Conservation (phyloP, 2,888 invertebrate species). For the Phaedon cochleariae region DNA sequence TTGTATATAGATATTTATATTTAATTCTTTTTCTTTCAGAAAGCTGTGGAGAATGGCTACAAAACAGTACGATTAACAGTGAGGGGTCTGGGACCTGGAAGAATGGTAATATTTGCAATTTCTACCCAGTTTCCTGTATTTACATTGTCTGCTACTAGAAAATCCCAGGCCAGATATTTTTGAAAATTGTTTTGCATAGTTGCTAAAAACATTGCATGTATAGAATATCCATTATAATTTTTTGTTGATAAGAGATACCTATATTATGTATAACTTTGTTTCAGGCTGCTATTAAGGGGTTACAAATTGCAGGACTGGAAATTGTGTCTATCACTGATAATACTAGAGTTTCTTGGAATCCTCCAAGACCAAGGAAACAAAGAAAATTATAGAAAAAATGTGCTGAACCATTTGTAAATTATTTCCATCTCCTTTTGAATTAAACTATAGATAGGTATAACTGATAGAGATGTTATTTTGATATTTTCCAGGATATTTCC, state of each 20-base stretch:
- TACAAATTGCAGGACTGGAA: conserved; percentile 90
- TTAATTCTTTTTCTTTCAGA: conserved; percentile 61
- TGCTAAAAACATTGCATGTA: too few species aligned
- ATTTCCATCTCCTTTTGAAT: not conserved
- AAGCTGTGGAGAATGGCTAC: conserved; percentile 75
- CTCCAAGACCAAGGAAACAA: conserved; percentile 84
- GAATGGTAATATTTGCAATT: conserved; percentile 72
- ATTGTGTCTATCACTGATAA: conserved; percentile 93
- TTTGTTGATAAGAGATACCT: too few species aligned
- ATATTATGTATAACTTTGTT: conserved; percentile 10
- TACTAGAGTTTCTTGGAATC: conserved; percentile 85
- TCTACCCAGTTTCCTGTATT: too few species aligned
- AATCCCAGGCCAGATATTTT: too few species aligned
- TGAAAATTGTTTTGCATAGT: too few species aligned
- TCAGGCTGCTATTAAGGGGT: conserved; percentile 92
- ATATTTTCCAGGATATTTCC: not conserved
- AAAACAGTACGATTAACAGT: conserved; percentile 80
- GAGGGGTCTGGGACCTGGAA: conserved; percentile 86
- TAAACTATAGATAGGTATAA: not conserved
- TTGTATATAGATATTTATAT: not conserved
- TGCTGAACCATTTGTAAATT: too few species aligned
- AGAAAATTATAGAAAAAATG: conserved; percentile 74
- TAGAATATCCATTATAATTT: too few species aligned
- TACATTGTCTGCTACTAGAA: too few species aligned
- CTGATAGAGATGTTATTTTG: not conserved